Evolutionary conservation across 2,888 invertebrate species (phyloP).

Genomic region (Terebella lapidaria): DNA sequence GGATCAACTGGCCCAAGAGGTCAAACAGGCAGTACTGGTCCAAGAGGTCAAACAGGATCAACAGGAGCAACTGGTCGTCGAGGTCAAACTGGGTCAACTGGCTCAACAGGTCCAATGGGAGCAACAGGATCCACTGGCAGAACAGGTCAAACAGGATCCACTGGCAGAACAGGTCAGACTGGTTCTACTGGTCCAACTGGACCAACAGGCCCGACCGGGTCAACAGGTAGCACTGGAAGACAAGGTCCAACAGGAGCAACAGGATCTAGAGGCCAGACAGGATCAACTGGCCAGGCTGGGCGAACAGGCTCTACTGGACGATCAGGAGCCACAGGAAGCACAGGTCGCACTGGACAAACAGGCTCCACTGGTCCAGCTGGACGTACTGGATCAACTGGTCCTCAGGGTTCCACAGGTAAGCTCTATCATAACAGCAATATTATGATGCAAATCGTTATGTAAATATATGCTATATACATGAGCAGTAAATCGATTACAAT

Average conservation of each 20-base stretch:
- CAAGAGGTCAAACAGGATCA: background rate
- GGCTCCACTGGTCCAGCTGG: slow-evolving; percentile 13
- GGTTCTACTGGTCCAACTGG: background rate
- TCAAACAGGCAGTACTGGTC: slow-evolving; percentile 4
- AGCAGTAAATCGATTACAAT: too few relatives aligned
- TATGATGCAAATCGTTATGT: too few relatives aligned
- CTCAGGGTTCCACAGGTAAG: background rate
- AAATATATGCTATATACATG: too few relatives aligned
- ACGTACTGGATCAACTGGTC: slow-evolving; percentile 13
- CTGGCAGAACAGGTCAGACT: background rate
- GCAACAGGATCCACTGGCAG: slow-evolving; percentile 1
- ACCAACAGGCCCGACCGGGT: background rate
- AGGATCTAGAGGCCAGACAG: slow-evolving; percentile 1
- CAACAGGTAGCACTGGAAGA: background rate
- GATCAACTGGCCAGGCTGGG: slow-evolving; percentile 12
- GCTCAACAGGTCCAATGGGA: background rate
- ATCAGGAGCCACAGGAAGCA: background rate
- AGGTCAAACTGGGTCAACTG: slow-evolving; percentile 3
- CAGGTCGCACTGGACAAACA: background rate
- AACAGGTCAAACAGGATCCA: background rate
- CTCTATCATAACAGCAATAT: too few relatives aligned
- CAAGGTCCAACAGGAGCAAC: background rate
- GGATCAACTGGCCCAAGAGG: slow-evolving; percentile 2
- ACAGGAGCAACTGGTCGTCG: background rate
- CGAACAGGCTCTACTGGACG: slow-evolving; percentile 4